Base-by-base conservation (phyloP, 2,888 invertebrate genomes). In the Argyra leucocephala region DNA sequence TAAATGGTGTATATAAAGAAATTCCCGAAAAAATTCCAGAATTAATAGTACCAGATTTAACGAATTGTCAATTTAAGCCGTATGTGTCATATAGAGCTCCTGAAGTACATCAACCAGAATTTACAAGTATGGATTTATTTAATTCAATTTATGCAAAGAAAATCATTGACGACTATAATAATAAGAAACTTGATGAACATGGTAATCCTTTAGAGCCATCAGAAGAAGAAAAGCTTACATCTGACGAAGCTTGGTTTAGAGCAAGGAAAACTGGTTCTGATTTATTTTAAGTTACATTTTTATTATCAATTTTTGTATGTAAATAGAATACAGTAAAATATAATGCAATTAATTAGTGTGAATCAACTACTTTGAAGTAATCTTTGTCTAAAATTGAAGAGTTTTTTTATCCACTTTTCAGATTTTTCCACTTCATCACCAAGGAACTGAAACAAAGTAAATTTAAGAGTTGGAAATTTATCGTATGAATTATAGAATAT, bases 1-100 rank as follows among this genome's bases (percentile, higher is more conserved):
- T 9, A 83, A 80, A 84, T 62, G 85, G 84, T 0, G 81, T 82
- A 69, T 89, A 83, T 74, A 77, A 86, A 1, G 72, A 76, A 18
- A 81, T 97, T 4, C 89, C 90, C 1, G 96, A 97, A 82, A 94
- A 88, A 88, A 85, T 93, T 69, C 96, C 97, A 0, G 91, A 96
- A 75, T 76, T 98, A 21, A 86, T 98, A 66, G 96, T 98, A 2
- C 98, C 98, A 0, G 88, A 96, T 77, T 80, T 99, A 24, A 87
- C 84, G 69, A 86, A 83, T 70, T 98, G 89, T 74, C 81, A 88
- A 80, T 80, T 99, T 22, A 94, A 93, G 78, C 95, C 98, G 0
- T 99, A 99, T 73, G 97, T 98, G 0, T 92, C 96, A 0, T 98
- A 97, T 77, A 86, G 85, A 77, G 84, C 86, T 0, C 83, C 85